Base-by-base conservation (phyloP, 2,113 vertebrate genomes). In the Eurystomus gularis region DNA sequence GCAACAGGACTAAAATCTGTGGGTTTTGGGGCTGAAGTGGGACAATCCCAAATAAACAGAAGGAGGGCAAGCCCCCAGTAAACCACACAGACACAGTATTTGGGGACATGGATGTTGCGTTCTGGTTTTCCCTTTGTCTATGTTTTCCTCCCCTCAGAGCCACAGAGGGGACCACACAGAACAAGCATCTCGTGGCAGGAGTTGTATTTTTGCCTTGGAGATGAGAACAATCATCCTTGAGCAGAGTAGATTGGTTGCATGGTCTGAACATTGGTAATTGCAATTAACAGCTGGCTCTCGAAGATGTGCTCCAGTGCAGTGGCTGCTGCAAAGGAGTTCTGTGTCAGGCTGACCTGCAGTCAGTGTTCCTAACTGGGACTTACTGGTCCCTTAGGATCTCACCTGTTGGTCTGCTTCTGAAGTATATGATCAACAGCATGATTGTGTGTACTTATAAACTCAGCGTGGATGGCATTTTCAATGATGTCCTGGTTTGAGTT, bases 381-480 rank as follows among this genome's bases (percentile, higher is more conserved):
- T 60, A 42, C 35, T 24, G 52, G n/a, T 88, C 20, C 25, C 11
- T 48, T 48, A 75, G 42, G 15, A 23, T 58, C 13, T 65, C 70
- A 13, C 7, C 25, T 54, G 0, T 21, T 0, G 0, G 3, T 44
- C 49, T 49, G 29, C 25, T 66, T 66, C 40, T 89, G 65, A 68
- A 29, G 16, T 21, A 31, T 42, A 23, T 62, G 39, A 37, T 61
- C 66, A 60, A 39, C 15, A 7, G 23, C 1, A 0, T 61, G 68
- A 17, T 15, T 35, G 10, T 25, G 26, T 33, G 25, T 64, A 7
- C 42, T 71, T 42, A 24, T 3, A 68, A 86, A 19, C 25, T 86
- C 26, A 23, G 4, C 9, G 4, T 3, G 16, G 35, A 52, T 3
- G 10, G 5, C 0, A 0, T 44, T 94, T 80, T 77, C 5, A 55